Percentiles rank a stretch among this genome's conserved stretches.
Evolutionary conservation across 2,113 vertebrate genomes (phyloP).

Genomic region (Thomomys bottae): DNA sequence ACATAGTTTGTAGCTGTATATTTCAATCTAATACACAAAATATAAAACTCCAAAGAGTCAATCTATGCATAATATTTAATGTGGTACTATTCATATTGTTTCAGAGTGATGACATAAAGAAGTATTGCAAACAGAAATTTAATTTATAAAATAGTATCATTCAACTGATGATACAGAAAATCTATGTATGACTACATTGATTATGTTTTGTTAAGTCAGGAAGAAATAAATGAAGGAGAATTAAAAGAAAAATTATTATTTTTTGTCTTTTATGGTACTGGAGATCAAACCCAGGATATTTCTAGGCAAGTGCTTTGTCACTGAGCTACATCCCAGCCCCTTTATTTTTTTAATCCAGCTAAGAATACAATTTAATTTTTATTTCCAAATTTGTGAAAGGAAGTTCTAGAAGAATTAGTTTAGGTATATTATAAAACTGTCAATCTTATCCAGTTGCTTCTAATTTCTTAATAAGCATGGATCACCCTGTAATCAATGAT

Average conservation of each 20-base stretch:
- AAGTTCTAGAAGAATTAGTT: conserved; percentile 38
- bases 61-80: conserved; percentile 46
- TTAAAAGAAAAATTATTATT: conserved; percentile 60
- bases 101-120: conserved; percentile 39
- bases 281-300: too few species aligned
- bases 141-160: conserved; percentile 28
- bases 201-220: conserved; percentile 14
- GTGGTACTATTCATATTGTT: conserved; percentile 29
- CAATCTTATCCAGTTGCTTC: conserved; percentile 35
- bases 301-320: too few species aligned
- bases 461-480: neutral
- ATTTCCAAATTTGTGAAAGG: neutral
- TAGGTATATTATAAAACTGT: conserved; percentile 38
- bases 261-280: too few species aligned
- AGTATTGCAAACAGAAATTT: conserved; percentile 10
- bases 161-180: conserved; percentile 9
- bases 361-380: conserved; percentile 12
- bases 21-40: conserved; percentile 35
- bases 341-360: conserved; percentile 36
- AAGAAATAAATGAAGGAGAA: conserved; percentile 33
- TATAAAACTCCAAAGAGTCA: conserved; percentile 35
- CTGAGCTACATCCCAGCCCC: too few species aligned
- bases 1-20: neutral
- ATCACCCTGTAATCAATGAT: too few species aligned
- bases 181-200: neutral